A percentile compares a stretch with the other conserved stretches of the same genome.
Evolutionary conservation across 2,888 invertebrate species (phyloP).

Genomic region (Micoletzkya japonica): DNA sequence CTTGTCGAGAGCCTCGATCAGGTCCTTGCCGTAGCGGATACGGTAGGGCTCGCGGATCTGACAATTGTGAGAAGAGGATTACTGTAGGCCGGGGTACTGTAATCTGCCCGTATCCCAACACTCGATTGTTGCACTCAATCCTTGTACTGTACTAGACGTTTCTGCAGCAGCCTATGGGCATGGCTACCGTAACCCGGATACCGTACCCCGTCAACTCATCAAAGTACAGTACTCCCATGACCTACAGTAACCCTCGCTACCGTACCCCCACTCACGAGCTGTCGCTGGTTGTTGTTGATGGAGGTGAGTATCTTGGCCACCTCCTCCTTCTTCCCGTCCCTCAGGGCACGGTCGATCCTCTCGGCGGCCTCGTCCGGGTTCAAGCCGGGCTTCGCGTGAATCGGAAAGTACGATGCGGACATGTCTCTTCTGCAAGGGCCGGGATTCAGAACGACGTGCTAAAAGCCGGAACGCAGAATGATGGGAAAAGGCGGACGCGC

Average conservation of each 20-base stretch:
- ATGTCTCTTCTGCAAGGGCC: conserved; percentile 27
- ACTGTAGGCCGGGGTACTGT: neutral
- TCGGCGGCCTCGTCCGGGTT: conserved; percentile 59
- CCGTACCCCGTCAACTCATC: neutral
- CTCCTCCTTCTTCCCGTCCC: conserved; percentile 44
- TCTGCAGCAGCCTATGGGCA: too few relatives aligned
- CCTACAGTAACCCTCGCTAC: too few relatives aligned
- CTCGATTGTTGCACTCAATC: too few relatives aligned
- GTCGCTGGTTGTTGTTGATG: conserved; percentile 82
- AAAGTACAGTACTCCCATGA: neutral
- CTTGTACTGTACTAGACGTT: too few relatives aligned
- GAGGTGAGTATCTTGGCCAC: conserved; percentile 72
- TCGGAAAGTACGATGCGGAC: conserved; percentile 40
- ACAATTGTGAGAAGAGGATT: neutral
- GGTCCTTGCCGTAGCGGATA: conserved; percentile 77
- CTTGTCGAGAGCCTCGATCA: conserved; percentile 37
- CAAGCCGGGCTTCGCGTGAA: conserved; percentile 52
- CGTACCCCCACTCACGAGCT: conserved; percentile 73
- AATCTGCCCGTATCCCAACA: too few relatives aligned
- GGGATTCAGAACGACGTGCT: neutral
- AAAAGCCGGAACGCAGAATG: neutral
- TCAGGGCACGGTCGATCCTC: conserved; percentile 59
- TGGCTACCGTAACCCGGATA: neutral
- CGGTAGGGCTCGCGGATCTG: conserved; percentile 22
- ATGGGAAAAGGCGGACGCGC: neutral